A percentile compares a stretch with the other conserved stretches of the same genome.
Evolutionary conservation across 2,888 invertebrate species (phyloP).

Genomic region (Drosophila anomelani): DNA sequence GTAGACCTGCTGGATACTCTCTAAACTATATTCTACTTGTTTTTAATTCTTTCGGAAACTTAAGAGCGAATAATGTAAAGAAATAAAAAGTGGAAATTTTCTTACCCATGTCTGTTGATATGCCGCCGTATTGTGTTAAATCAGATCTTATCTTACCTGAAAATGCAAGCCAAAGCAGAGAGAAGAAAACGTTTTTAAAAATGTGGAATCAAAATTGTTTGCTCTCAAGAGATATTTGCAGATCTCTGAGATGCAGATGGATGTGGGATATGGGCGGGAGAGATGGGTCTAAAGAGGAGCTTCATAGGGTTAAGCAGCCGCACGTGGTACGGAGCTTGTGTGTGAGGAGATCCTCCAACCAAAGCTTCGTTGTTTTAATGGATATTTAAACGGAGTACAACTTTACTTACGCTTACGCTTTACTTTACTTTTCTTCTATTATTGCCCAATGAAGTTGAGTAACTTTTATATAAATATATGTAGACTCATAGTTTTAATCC

Average conservation of each 20-base stretch:
- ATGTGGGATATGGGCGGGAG: background rate
- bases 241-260: slow-evolving; percentile 27
- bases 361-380: slow-evolving; percentile 39
- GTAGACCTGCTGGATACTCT: slow-evolving; percentile 44
- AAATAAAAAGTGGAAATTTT: slow-evolving; percentile 82
- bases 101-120: slow-evolving; percentile 84
- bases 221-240: slow-evolving; percentile 40
- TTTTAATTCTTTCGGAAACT: slow-evolving; percentile 19
- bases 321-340: slow-evolving; percentile 55
- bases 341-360: slow-evolving; percentile 46
- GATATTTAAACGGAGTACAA: background rate
- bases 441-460: too few relatives aligned
- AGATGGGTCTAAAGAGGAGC: background rate
- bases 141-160: slow-evolving; percentile 84
- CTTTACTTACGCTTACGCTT: too few relatives aligned
- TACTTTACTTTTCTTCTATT: too few relatives aligned
- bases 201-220: slow-evolving; percentile 67
- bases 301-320: slow-evolving; percentile 67
- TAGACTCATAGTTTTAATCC: too few relatives aligned
- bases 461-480: too few relatives aligned
- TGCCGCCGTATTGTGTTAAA: slow-evolving; percentile 84
- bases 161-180: slow-evolving; percentile 64
- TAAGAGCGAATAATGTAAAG: slow-evolving; percentile 47
- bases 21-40: slow-evolving; percentile 23
- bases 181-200: slow-evolving; percentile 72